These are phyloP conservation scores for Enteromius fasciolatus DNA, from an alignment of 2,797 vertebrate genomes.

Conservation along the genomic window DNA sequence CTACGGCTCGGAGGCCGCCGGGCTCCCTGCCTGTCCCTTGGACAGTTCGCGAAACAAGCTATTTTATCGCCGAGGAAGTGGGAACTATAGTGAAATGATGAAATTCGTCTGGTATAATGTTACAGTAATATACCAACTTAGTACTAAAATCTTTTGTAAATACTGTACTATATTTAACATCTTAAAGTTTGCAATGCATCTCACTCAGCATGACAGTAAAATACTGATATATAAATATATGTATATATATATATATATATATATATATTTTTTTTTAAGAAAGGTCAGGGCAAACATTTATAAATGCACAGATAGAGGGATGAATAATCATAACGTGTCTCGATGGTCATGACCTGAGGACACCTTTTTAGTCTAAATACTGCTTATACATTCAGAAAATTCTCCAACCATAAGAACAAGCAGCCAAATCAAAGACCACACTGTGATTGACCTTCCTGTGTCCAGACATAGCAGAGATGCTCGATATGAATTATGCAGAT, in stretches of 20 bases:
- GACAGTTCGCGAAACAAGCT: too few relatives aligned
- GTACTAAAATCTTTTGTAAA: too few relatives aligned
- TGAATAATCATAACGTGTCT: slow-evolving; percentile 51
- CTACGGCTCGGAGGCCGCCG: too few relatives aligned
- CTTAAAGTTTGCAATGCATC: background rate
- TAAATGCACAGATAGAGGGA: slow-evolving; percentile 20
- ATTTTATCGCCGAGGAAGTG: too few relatives aligned
- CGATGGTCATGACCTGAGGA: slow-evolving; percentile 24
- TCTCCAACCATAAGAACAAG: slow-evolving; percentile 18
- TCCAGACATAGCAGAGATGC: slow-evolving; percentile 36
- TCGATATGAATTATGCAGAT: slow-evolving; percentile 59
- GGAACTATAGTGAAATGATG: too few relatives aligned
- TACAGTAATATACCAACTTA: too few relatives aligned
- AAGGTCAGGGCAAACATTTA: slow-evolving; percentile 18
- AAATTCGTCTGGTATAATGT: too few relatives aligned
- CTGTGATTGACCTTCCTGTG: slow-evolving; percentile 54
- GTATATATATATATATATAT: too few relatives aligned
- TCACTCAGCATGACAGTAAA: background rate
- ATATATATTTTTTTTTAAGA: background rate
- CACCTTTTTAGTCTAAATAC: slow-evolving; percentile 20
- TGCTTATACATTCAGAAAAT: slow-evolving; percentile 56
- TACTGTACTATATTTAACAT: too few relatives aligned
- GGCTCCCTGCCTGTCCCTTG: too few relatives aligned
- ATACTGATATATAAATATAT: too few relatives aligned
- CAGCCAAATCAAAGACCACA: slow-evolving; percentile 35